Evolutionary conservation across 2,797 vertebrate species (phyloP).

Genomic region (Helicolenus hilgendorfi): DNA sequence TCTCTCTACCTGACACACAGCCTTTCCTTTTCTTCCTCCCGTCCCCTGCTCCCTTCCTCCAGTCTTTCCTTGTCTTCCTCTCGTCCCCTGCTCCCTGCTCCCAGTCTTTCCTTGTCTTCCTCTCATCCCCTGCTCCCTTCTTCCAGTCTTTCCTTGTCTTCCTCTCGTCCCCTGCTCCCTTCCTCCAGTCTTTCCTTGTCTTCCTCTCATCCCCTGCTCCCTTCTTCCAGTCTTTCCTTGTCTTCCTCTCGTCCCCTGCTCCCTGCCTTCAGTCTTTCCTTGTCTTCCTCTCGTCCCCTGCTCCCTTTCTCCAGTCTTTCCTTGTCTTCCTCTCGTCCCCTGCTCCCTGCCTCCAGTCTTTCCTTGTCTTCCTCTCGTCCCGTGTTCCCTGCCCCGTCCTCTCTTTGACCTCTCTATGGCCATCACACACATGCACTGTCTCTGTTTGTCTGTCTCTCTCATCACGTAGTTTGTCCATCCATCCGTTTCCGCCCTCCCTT

Average conservation of each 20-base stretch:
- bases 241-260: not conserved
- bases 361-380: not conserved
- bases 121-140: not conserved
- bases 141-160: not conserved
- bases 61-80: not conserved
- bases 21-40: conserved; percentile 4
- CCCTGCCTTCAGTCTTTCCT: not conserved
- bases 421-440: not conserved
- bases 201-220: not conserved
- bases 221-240: not conserved
- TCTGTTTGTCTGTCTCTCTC: not conserved
- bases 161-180: not conserved
- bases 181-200: not conserved
- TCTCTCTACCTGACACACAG: conserved; percentile 15
- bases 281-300: not conserved
- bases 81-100: not conserved
- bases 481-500: not conserved
- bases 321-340: not conserved
- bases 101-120: not conserved
- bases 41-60: not conserved
- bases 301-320: not conserved
- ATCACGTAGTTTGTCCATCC: conserved; percentile 9
- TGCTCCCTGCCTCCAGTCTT: not conserved
- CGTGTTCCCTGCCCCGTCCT: not conserved
- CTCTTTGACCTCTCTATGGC: conserved; percentile 21